Percentiles rank a stretch among this genome's conserved stretches.
Evolutionary conservation across 2,113 vertebrate genomes (phyloP).

Genomic region (Actenoides hombroni): DNA sequence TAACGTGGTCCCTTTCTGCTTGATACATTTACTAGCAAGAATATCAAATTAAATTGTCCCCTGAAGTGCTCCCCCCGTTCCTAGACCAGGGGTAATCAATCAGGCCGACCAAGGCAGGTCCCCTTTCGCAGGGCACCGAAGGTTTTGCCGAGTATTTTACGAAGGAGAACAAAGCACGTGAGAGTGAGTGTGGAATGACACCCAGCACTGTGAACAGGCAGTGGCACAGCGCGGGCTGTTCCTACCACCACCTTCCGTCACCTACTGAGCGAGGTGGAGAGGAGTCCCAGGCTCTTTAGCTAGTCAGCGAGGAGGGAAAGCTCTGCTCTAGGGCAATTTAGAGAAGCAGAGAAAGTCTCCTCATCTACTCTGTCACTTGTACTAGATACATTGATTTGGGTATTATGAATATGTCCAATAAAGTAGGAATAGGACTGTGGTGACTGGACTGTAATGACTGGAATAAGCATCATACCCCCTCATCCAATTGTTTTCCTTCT

Average conservation of each 20-base stretch:
- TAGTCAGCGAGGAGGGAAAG: not conserved
- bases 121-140: not conserved
- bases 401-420: not conserved
- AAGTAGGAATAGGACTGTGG: not conserved
- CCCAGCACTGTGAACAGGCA: not conserved
- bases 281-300: not conserved
- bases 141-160: not conserved
- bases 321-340: not conserved
- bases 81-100: not conserved
- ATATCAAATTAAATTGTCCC: constrained; percentile 11
- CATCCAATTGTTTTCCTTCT: not conserved
- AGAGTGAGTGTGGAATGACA: not conserved
- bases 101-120: not conserved
- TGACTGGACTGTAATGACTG: not conserved
- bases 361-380: not conserved
- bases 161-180: not conserved
- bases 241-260: not conserved
- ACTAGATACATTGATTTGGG: not conserved
- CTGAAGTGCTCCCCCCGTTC: not conserved
- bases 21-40: constrained; percentile 25
- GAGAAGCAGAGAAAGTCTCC: not conserved
- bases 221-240: not conserved
- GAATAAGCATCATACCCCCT: not conserved
- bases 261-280: not conserved
- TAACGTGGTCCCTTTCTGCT: not conserved